Evolutionary conservation across 2,113 vertebrate species (phyloP), one percentile per base, ranked within the genome.

Genomic region (Corythornis vintsioides): DNA sequence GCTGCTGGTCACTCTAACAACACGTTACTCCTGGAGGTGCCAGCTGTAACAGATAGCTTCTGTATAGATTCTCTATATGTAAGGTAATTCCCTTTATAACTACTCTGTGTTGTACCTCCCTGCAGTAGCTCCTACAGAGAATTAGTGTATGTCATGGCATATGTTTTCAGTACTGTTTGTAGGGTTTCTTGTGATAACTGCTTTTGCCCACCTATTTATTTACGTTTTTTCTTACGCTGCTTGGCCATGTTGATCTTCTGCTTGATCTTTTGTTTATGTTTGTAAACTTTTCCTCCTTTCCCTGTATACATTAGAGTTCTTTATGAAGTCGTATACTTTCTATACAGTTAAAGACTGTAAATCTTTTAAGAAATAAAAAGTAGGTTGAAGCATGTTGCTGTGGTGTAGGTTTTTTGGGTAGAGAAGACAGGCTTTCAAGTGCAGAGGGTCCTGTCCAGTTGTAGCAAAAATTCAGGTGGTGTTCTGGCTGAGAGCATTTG

Each of bases 31-130:
- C 95, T 96, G 96, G 95, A 95, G 84, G 88, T 95, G 90, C 95
- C 95, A 97, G 94, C 92, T 96, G 77, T 96, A 93, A 95, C 94
- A 94, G 74, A 76, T 96, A 96, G 92, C 94, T 91, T 93, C 94
- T 94, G 76, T 97, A 66, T 96, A 96, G 93, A 95, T 95, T 91
- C 94, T 89, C 92, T 97, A 2, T 93, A 15, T 94, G 92, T 95
- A 95, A 96, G 94, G 94, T 96, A 97, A 96, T 94, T 91, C 40
- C 33, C 89, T 95, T 96, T 95, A 90, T 92, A 89, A 94, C 77
- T 95, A 86, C 64, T 72, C 69, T 95, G 56, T 95, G 56, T 95
- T 91, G 55, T 86, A 81, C 72, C 67, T 90, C 77, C 75, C 67
- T 92, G 64, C 67, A 83, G 33, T 96, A 92, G 59, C 59, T 67